Base-by-base conservation (phyloP, 2,888 invertebrate species). In the Pocota personata region DNA sequence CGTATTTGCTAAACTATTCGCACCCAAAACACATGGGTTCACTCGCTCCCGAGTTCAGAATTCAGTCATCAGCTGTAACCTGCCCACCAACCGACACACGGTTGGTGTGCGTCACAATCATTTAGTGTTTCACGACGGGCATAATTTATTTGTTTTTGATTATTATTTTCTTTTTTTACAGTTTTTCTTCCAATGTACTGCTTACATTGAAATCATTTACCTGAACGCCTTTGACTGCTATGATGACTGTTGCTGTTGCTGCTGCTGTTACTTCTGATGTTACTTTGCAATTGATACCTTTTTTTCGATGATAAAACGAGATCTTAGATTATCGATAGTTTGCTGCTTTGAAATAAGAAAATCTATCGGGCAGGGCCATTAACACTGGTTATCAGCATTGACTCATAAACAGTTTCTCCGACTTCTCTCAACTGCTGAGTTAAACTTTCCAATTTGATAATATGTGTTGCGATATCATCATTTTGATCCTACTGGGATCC, bases 401-500 rank as follows among this genome's bases (percentile, higher is more conserved):
- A 69, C 0, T 21, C 19, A 30, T 64, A 72, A 16, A 73, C 60
- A 10, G 4, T 24, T 58, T 80, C 73, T n/a, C 66, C 67, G 2
- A 24, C 12, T 27, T 66, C 66, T 40, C 75, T 72, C 2, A 88
- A 50, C 27, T 88, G 87, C 35, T 82, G 84, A 37, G 32, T 8
- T 57, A 72, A 32, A 50, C 72, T 77, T 76, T 87, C 67, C 78
- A 78, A 24, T 24, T 24, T 24, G 24, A 2, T 24, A 3, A 24
- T 24, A 24, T 24, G 24, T 24, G 24, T 24, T 24, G 4, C 55
- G 71, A 69, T 87, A 48, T 75, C 50, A 87, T 73, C 76, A 37
- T 64, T 30, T 76, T 60, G 30, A 67, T 71, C 40, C 79, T 88
- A 67, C 67, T 77, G 52, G 76, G 87, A 77, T 7, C 66, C 14